Base-by-base conservation (phyloP, 2,888 invertebrate genomes). In the Catocala nupta region DNA sequence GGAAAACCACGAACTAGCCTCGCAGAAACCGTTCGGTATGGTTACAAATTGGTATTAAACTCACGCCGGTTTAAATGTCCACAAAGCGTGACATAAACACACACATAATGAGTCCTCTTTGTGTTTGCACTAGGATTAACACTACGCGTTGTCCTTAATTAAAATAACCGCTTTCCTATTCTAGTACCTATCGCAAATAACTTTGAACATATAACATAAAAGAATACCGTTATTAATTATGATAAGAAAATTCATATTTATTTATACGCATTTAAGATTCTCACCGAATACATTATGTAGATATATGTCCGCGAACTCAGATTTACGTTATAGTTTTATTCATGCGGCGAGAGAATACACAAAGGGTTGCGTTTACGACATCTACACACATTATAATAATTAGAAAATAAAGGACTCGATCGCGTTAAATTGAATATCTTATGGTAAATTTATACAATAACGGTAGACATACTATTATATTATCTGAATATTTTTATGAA, bases 1-100 rank as follows among this genome's bases (percentile, higher is more conserved):
- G 82, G 84, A 87, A 90, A 92, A 89, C 83, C 81, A 84, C 83
- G 82, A 82, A 78, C 73, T 71, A 82, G 82, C 82, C 80, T 78
- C 77, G 76, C 78, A 80, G 78, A 83, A 86, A 88, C 87, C 83
- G 87, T 87, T 90, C 77, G 68, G 74, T 85, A 81, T 72, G 77
- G 82, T 74, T 85, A 78, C 76, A 74, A 86, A 86, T 86, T 82
- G 81, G 83, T 83, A 80, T 81, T 80, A 81, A 83, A 79, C 84
- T 83, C 82, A 85, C 85, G 82, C 67, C 60, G 81, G 75, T 84
- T 81, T 76, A 74, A 81, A 83, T 85, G 78, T 78, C 80, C 80
- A 83, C 79, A 62, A 65, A 86, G 82, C 86, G 86, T 85, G 85
- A 87, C 85, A 83, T 80, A 84, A 81, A 85, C 83, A 84, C 77